phyloP scores from a whole-genome alignment of 2,888 invertebrate genomes.

The Lasioglossum leucozonium region DNA sequence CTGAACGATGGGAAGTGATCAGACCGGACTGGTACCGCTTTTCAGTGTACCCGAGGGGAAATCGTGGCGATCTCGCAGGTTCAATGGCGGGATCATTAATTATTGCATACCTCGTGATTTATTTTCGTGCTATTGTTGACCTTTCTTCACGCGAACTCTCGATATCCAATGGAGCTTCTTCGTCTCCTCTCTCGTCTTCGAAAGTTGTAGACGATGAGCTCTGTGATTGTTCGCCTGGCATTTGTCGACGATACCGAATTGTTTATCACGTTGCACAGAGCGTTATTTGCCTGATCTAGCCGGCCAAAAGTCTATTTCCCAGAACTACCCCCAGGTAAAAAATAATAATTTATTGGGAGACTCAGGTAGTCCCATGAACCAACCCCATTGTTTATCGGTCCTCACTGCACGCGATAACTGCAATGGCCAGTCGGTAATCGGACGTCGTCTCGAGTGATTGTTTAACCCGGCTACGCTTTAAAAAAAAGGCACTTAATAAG shows the following conservation, averaged over 20 bases:
- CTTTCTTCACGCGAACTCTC: constrained; percentile 29
- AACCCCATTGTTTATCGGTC: too few species aligned
- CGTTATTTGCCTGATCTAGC: too few species aligned
- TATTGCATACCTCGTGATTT: constrained; percentile 4
- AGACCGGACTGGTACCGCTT: constrained; percentile 34
- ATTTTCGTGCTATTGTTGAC: constrained; percentile 21
- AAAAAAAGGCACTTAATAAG: too few species aligned
- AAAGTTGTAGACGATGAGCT: not conserved
- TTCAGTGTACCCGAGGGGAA: constrained; percentile 17
- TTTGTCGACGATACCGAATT: not conserved
- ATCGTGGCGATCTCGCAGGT: constrained; percentile 21
- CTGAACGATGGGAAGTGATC: constrained; percentile 12
- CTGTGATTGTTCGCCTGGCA: not conserved
- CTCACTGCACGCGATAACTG: too few species aligned
- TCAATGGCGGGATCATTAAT: constrained; percentile 27
- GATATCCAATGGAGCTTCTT: not conserved
- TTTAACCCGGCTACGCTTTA: too few species aligned
- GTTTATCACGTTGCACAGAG: too few species aligned
- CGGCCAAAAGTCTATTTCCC: too few species aligned
- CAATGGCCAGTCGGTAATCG: too few species aligned
- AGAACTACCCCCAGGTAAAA: too few species aligned
- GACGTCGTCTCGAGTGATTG: too few species aligned
- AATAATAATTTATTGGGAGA: too few species aligned
- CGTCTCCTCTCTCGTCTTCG: not conserved
- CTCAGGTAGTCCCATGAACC: too few species aligned